Evolutionary conservation across 2,113 vertebrate species (phyloP), one percentile per base, ranked within the genome.

Genomic region (Athene cunicularia): DNA sequence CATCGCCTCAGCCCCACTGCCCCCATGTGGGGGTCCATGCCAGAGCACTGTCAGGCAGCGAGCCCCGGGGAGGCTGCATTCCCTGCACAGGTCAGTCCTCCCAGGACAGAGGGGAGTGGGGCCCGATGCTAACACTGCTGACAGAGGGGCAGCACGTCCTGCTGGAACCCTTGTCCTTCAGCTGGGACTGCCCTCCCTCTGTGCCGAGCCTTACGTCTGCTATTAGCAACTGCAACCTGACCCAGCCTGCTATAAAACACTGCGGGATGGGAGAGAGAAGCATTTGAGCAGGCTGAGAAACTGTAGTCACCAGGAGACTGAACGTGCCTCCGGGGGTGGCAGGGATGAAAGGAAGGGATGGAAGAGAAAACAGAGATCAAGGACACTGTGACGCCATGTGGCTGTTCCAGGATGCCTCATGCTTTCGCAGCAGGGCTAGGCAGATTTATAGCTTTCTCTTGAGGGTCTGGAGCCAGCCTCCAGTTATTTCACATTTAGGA

Each of bases 381-480:
- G 93, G 94, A 43, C 89, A 22, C 74, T 9, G 64, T 86, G 94
- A 89, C 28, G 72, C 91, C 74, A 6, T 79, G 91, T 24, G 88
- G 94, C 60, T 89, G 83, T 76, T 55, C 50, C 95, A 66, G 93
- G 79, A 80, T 55, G 74, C 89, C 91, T 93, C 68, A 79, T 37
- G 81, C 70, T 89, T 70, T 95, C 6, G 0, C 97, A 87, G 93
- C 87, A 41, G 80, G 84, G 89, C 84, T 6, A 47, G 39, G 87
- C 91, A 95, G 90, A 93, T 97, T 95, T 96, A 91, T 76, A 22
- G 81, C 73, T 91, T 75, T 94, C 89, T 93, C 94, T 91, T 45
- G 62, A 85, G 58, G 79, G n/a, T 52, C 74, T 89, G 91, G 94
- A 97, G 87, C 87, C 91, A 91, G 68, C 35, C 32, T 67, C 39